A percentile compares a stretch with the other conserved stretches of the same genome.
phyloP scores from a whole-genome alignment of 1,140 invertebrate species.

The Brachionus plicatilis region DNA sequence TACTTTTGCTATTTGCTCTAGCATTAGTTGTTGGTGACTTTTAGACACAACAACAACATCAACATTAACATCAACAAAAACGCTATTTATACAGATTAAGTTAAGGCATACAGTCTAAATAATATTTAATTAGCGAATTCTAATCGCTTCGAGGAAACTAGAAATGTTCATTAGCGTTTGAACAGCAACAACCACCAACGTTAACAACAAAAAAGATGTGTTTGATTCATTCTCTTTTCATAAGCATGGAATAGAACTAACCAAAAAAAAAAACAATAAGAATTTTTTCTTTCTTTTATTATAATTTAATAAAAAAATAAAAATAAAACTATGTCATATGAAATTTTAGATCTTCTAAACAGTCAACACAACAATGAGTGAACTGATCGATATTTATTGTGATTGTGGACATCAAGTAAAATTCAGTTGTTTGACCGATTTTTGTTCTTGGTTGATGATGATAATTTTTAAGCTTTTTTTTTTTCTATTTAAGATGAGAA shows the following conservation, averaged over 20 bases:
- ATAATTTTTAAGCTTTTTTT: not conserved
- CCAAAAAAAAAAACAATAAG: too few relatives aligned
- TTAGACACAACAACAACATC: not conserved
- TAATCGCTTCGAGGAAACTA: not conserved
- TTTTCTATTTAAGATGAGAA: not conserved
- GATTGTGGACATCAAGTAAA: not conserved
- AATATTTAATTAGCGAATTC: not conserved
- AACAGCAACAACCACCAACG: not conserved
- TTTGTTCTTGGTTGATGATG: not conserved
- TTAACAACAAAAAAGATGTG: too few relatives aligned
- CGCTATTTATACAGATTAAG: not conserved
- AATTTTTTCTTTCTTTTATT: not conserved
- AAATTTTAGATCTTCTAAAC: not conserved
- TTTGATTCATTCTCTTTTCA: not conserved
- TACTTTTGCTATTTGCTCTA: constrained; percentile 9
- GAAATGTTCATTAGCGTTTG: not conserved
- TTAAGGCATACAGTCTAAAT: not conserved
- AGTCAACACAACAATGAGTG: not conserved
- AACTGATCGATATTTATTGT: not conserved
- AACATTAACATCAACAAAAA: not conserved
- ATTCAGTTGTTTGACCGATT: not conserved
- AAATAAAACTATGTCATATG: not conserved
- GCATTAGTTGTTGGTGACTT: not conserved
- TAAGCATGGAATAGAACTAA: not conserved
- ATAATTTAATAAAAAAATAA: not conserved